Base-by-base conservation (phyloP, 2,888 invertebrate species). In the Gasteruption jaculator region DNA sequence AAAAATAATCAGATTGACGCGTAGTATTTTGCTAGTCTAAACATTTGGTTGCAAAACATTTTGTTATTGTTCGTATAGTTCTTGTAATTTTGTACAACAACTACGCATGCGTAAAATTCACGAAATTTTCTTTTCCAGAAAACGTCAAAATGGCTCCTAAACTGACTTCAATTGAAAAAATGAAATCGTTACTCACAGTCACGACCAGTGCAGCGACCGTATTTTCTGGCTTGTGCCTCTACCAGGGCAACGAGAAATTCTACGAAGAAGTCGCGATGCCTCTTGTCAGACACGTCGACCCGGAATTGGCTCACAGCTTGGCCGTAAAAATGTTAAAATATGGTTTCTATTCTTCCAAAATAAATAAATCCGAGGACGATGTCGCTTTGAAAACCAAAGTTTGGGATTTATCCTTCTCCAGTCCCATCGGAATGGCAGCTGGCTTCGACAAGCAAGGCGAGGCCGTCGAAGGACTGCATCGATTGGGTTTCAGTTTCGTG, bases 401-500 rank as follows among this genome's bases (percentile, higher is more conserved):
- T 32, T 85, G 89, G 67, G 81, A 81, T 15, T 75, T 81, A 47
- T 69, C 82, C 10, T 80, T 99, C 46, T 74, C 77, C 39, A 96
- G 94, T 74, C 97, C 97, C 0, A 72, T 99, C 55, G 97, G 99
- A n/a, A 83, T 99, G 61, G 97, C 97, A 18, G 99, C 97, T 42
- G 99, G 97, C 5, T 97, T 97, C 74, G 99, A 99, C 71, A 99
- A 99, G 71, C 85, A 97, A 72, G 96, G 85, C 5, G 94, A 96
- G 74, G 93, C 91, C 15, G 76, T 95, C 2, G 71, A 81, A 57
- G 90, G 91, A 1, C 72, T 99, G 25, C 76, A 81, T 46, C 81
- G 83, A 58, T 73, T 92, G 42, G 97, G 97, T 0, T 96, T 99
- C 73, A 90, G 96, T 4, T 91, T 95, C 70, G 82, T 97, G 15